Evolutionary conservation across 2,888 invertebrate species (phyloP).

Genomic region (Nomada goodeniana): DNA sequence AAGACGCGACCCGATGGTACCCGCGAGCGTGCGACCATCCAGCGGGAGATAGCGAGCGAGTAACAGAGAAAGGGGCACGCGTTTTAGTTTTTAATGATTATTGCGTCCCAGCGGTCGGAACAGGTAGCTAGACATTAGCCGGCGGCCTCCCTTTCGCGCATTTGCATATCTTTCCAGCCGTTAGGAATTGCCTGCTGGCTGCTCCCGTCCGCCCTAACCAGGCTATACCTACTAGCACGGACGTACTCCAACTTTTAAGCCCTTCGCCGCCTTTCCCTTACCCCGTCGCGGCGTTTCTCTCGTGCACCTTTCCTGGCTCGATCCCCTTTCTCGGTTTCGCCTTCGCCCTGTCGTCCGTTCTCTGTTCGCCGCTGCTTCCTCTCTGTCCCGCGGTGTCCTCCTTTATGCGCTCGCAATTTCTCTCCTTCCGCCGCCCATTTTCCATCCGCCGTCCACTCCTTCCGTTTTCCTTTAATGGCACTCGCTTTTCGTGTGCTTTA

Average conservation of each 20-base stretch:
- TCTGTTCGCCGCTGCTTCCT: constrained; percentile 6
- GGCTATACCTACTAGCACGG: constrained; percentile 73
- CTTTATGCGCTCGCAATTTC: constrained; percentile 75
- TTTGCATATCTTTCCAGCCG: constrained; percentile 83
- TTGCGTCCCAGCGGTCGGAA: constrained; percentile 73
- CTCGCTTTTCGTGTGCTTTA: constrained; percentile 80
- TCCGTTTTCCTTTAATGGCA: constrained; percentile 76
- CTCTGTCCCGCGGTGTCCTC: constrained; percentile 41
- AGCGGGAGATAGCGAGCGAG: background rate
- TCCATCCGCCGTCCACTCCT: constrained; percentile 43
- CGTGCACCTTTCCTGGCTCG: background rate
- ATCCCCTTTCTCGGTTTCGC: background rate
- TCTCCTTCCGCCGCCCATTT: constrained; percentile 57
- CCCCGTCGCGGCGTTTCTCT: constrained; percentile 2
- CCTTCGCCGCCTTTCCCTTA: constrained; percentile 48
- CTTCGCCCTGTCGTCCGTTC: background rate
- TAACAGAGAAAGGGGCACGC: constrained; percentile 50
- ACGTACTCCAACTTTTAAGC: constrained; percentile 79
- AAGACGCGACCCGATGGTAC: constrained; percentile 30
- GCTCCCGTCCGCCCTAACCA: constrained; percentile 68
- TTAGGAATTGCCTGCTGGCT: constrained; percentile 79
- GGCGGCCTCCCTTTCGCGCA: constrained; percentile 75
- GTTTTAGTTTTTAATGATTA: constrained; percentile 83
- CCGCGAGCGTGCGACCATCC: background rate
- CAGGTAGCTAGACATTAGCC: constrained; percentile 79